Evolutionary conservation across 2,113 vertebrate genomes (phyloP).

Genomic region (Nerophis ophidion): DNA sequence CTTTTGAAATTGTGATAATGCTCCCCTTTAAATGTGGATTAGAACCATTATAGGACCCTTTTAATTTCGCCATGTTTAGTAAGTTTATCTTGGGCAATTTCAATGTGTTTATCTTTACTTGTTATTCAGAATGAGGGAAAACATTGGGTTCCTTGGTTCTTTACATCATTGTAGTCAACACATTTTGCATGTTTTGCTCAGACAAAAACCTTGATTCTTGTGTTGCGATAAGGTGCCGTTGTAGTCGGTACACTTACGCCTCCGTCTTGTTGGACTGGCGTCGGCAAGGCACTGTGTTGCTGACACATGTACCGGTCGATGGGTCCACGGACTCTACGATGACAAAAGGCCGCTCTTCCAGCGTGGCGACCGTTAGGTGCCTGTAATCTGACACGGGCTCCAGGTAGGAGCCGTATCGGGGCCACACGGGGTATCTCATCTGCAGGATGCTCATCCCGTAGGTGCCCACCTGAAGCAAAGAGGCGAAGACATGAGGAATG

Average conservation of each 20-base stretch:
- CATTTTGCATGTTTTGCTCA: not conserved
- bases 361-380: slow-evolving; percentile 91
- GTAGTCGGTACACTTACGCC: slow-evolving; percentile 65
- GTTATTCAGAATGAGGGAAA: no score
- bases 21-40: no score
- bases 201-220: not conserved
- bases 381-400: slow-evolving; percentile 87
- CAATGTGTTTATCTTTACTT: no score
- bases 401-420: slow-evolving; percentile 85
- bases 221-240: no score
- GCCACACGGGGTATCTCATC: slow-evolving; percentile 97
- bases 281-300: slow-evolving; percentile 95
- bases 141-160: no score
- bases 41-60: no score
- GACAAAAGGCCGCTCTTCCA: slow-evolving; percentile 95
- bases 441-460: slow-evolving; percentile 87
- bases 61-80: no score
- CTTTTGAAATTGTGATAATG: no score
- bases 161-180: not conserved
- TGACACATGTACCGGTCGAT: slow-evolving; percentile 84
- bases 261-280: slow-evolving; percentile 90
- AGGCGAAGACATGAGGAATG: slow-evolving; percentile 13
- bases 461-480: slow-evolving; percentile 80
- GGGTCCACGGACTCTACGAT: slow-evolving; percentile 93
- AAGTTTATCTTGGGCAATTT: no score